Evolutionary conservation across 2,888 invertebrate species (phyloP).

Genomic region (Rhopalosiphum nymphaeae): DNA sequence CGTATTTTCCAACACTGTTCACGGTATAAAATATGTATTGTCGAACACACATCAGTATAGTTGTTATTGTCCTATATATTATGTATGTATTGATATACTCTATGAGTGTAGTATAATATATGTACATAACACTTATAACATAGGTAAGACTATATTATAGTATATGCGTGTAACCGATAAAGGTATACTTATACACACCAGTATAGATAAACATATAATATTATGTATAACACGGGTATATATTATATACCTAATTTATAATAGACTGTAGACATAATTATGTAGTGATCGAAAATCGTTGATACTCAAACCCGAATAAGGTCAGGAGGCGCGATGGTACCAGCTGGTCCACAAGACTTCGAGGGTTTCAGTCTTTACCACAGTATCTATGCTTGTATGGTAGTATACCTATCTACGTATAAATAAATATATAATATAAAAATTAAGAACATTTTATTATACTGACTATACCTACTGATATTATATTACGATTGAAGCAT

Average conservation of each 20-base stretch:
- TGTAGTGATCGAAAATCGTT: background rate
- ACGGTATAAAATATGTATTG: background rate
- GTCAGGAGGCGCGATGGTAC: background rate
- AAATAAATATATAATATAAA: background rate
- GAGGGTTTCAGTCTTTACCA: background rate
- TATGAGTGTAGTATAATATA: background rate
- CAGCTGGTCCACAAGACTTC: background rate
- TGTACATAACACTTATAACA: background rate
- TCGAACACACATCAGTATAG: background rate
- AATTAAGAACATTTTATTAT: background rate
- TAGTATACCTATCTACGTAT: background rate
- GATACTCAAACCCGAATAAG: background rate
- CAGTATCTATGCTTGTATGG: background rate
- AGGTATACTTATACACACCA: background rate
- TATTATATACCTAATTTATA: background rate
- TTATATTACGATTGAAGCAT: background rate
- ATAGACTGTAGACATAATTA: background rate
- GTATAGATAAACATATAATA: background rate
- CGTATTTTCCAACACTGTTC: background rate
- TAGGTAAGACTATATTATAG: background rate
- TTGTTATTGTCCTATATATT: background rate
- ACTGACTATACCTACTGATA: background rate
- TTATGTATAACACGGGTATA: background rate
- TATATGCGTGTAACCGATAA: background rate
- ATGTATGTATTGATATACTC: background rate